Percentiles rank a stretch among this genome's conserved stretches.
Conservation (phyloP, 1,140 invertebrate genomes). For the Solenopsis fugax region DNA sequence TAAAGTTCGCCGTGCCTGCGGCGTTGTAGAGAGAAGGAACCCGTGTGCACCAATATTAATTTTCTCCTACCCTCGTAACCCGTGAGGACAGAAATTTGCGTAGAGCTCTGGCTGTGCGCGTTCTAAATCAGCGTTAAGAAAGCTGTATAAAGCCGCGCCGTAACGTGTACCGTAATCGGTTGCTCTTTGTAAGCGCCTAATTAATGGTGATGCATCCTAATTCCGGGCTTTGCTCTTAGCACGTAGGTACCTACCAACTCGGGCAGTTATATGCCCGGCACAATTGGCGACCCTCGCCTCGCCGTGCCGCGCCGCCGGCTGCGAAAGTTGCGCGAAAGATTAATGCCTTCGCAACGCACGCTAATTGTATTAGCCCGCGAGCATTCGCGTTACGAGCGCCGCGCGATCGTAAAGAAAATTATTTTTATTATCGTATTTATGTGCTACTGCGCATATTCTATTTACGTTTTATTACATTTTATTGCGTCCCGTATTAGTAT, state of each 20-base stretch:
- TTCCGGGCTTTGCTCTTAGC: slow-evolving; percentile 66
- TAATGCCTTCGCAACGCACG: slow-evolving; percentile 43
- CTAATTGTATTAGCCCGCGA: slow-evolving; percentile 56
- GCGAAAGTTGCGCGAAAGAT: slow-evolving; percentile 52
- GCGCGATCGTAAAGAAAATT: slow-evolving; percentile 29
- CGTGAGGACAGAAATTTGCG: slow-evolving; percentile 44
- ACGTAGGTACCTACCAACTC: slow-evolving; percentile 30
- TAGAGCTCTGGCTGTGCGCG: slow-evolving; percentile 1
- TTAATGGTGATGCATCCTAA: slow-evolving; percentile 78
- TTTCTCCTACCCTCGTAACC: neutral
- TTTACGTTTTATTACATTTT: slow-evolving; percentile 13
- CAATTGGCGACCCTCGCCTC: slow-evolving; percentile 63
- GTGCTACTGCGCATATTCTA: neutral
- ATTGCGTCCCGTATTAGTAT: neutral
- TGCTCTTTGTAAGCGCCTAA: slow-evolving; percentile 72
- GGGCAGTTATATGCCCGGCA: slow-evolving; percentile 48
- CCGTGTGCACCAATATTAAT: slow-evolving; percentile 25
- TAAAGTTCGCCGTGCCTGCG: neutral
- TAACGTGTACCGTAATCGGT: slow-evolving; percentile 50
- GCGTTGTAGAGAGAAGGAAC: neutral
- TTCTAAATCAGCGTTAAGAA: slow-evolving; percentile 62
- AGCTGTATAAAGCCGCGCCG: slow-evolving; percentile 54
- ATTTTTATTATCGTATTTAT: slow-evolving; percentile 23
- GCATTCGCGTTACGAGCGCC: neutral
- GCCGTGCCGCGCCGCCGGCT: neutral